phyloP scores from a whole-genome alignment of 2,888 invertebrate genomes.

The Neoitamus cyanurus region DNA sequence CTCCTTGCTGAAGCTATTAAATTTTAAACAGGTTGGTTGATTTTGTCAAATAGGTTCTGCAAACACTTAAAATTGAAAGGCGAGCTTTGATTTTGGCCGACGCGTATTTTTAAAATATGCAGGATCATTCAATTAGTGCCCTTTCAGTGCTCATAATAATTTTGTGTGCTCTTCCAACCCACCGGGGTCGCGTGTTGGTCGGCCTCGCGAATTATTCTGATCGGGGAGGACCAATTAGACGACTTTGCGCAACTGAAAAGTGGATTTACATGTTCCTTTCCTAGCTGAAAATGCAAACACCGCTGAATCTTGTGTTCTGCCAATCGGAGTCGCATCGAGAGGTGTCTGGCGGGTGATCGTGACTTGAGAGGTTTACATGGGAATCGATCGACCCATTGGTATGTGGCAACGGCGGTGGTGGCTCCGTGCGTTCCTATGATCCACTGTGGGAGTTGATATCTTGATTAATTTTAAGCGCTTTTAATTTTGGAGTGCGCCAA shows the following conservation, averaged over 20 bases:
- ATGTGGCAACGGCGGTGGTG: background rate
- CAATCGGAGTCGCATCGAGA: background rate
- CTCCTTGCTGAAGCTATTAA: too few species aligned
- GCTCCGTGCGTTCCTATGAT: background rate
- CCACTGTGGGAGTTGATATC: background rate
- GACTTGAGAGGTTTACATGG: background rate
- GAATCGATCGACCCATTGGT: background rate
- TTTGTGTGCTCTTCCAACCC: background rate
- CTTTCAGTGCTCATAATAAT: too few species aligned
- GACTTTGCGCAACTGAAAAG: background rate
- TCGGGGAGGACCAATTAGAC: background rate
- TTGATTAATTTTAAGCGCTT: background rate
- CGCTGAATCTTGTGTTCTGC: background rate
- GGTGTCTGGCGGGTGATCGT: background rate
- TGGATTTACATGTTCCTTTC: slow-evolving; percentile 5
- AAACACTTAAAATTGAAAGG: too few species aligned
- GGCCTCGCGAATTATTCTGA: background rate
- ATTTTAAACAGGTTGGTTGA: too few species aligned
- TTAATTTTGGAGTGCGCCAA: background rate
- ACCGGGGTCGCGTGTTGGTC: background rate
- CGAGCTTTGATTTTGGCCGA: too few species aligned
- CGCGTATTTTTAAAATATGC: too few species aligned
- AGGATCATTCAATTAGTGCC: too few species aligned
- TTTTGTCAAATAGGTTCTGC: too few species aligned
- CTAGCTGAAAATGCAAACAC: background rate